A percentile compares a stretch with the other conserved stretches of the same genome.
Evolutionary conservation across 2,888 invertebrate species (phyloP).

Genomic region (Troglohyphantes excavatus): DNA sequence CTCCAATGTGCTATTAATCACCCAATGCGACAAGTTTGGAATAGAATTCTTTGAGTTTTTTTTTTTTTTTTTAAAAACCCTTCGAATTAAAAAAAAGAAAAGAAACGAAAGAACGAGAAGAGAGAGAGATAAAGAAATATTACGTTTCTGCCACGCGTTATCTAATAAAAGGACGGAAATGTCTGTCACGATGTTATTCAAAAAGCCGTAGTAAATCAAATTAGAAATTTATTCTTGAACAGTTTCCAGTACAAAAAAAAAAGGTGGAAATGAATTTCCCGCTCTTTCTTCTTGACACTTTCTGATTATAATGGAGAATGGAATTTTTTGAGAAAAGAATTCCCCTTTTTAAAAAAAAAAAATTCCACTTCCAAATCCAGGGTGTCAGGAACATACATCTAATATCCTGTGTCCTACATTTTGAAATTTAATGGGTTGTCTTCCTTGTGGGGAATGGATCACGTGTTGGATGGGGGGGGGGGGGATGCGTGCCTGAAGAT

Average conservation of each 20-base stretch:
- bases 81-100: constrained; percentile 20
- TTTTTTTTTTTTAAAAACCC: neutral
- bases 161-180: constrained; percentile 5
- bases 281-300: constrained; percentile 13
- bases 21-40: constrained; percentile 25
- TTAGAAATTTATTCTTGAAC: constrained; percentile 59
- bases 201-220: constrained; percentile 61
- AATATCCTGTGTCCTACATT: constrained; percentile 17
- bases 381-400: constrained; percentile 2
- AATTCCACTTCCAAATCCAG: neutral
- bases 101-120: neutral
- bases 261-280: constrained; percentile 45
- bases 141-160: constrained; percentile 8
- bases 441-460: constrained; percentile 1
- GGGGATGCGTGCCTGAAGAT: neutral
- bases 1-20: constrained; percentile 47
- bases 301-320: constrained; percentile 19
- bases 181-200: constrained; percentile 49
- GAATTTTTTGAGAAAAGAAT: constrained; percentile 9
- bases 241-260: constrained; percentile 36
- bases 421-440: constrained; percentile 26
- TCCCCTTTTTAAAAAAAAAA: neutral
- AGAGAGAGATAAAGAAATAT: constrained; percentile 19
- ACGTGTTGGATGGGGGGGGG: neutral
- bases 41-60: neutral